These are phyloP conservation scores for Entelurus aequoreus DNA, from an alignment of 2,113 vertebrate genomes.

Conservation along the genomic window DNA sequence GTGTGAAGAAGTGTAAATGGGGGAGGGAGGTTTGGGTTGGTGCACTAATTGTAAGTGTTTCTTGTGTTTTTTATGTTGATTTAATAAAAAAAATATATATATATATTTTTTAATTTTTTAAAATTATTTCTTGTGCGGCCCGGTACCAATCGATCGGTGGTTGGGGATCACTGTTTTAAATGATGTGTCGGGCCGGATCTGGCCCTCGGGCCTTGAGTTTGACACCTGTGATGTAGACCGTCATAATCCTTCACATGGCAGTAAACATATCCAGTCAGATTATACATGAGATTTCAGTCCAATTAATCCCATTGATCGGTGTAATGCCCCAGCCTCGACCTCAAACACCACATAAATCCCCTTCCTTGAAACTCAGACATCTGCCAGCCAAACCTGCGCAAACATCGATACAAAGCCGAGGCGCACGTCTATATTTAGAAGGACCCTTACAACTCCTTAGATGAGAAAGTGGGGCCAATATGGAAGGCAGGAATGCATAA, in stretches of 20 bases:
- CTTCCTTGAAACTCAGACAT: conserved; percentile 50
- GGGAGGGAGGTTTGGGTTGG: too few relatives aligned
- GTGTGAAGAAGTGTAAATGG: too few relatives aligned
- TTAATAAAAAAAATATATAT: too few relatives aligned
- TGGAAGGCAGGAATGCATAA: conserved; percentile 57
- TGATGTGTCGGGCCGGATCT: too few relatives aligned
- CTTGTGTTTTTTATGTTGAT: too few relatives aligned
- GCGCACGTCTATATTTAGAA: conserved; percentile 50
- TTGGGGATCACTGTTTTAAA: too few relatives aligned
- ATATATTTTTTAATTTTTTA: too few relatives aligned
- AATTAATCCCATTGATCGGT: conserved; percentile 62
- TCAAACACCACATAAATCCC: conserved; percentile 56
- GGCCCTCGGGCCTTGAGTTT: too few relatives aligned
- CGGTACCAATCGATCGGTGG: too few relatives aligned
- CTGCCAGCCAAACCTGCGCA: conserved; percentile 61
- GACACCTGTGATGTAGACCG: conserved; percentile 7
- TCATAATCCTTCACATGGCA: conserved; percentile 55
- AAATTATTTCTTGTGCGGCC: too few relatives aligned
- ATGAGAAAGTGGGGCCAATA: conserved; percentile 28
- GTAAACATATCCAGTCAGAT: conserved; percentile 50
- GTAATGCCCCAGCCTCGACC: conserved; percentile 47
- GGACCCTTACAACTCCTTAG: conserved; percentile 24
- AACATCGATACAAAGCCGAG: conserved; percentile 55
- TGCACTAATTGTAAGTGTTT: too few relatives aligned
- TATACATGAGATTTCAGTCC: conserved; percentile 57